A percentile compares a stretch with the other conserved stretches of the same genome.
Evolutionary conservation across 2,888 invertebrate species (phyloP).

Genomic region (Xestia rhomboidea): DNA sequence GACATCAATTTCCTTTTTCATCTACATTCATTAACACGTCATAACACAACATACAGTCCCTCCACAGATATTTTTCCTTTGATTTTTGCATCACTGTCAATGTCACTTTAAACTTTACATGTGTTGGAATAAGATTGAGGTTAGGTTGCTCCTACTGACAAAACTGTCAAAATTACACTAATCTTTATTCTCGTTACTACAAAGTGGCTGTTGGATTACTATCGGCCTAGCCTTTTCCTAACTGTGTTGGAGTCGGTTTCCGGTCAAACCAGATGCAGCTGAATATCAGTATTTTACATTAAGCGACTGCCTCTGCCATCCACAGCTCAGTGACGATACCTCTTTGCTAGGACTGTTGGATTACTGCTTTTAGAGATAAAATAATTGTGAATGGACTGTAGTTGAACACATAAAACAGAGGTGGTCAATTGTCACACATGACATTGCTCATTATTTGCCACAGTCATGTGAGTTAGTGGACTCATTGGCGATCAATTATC

Average conservation of each 20-base stretch:
- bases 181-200: too few relatives aligned
- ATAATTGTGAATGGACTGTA: conserved; percentile 9
- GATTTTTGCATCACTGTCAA: not conserved
- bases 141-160: not conserved
- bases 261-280: not conserved
- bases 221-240: not conserved
- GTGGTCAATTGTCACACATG: conserved; percentile 67
- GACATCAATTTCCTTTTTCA: conserved; percentile 61
- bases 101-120: not conserved
- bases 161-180: rapidly evolving
- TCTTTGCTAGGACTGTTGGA: not conserved
- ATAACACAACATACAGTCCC: conserved; percentile 12
- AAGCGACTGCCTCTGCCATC: not conserved
- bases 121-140: not conserved
- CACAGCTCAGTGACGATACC: not conserved
- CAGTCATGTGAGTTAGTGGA: conserved; percentile 79
- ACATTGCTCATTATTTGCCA: conserved; percentile 76
- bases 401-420: conserved; percentile 60
- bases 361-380: not conserved
- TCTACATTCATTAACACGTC: conserved; percentile 60
- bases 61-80: too few relatives aligned
- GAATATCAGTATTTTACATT: not conserved
- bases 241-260: not conserved
- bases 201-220: not conserved
- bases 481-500: conserved; percentile 87